Conservation (phyloP, 2,888 invertebrate species). For the Caprella mutica region DNA sequence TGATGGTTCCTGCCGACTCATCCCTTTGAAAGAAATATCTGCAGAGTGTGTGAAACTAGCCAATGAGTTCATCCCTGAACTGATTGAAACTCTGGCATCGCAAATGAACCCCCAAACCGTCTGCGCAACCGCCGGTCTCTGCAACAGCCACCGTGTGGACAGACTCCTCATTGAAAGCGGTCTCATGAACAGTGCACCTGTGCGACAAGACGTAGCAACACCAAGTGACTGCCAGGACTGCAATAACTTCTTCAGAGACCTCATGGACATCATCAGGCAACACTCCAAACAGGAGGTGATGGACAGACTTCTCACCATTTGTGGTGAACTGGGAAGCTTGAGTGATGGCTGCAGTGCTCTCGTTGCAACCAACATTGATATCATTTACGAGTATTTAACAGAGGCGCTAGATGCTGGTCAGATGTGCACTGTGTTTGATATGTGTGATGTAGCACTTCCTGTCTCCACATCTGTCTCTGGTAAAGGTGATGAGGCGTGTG, state of each 20-base stretch:
- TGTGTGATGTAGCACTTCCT: neutral
- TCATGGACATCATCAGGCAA: constrained; percentile 45
- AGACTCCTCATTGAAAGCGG: constrained; percentile 45
- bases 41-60: constrained; percentile 66
- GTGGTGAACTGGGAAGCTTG: constrained; percentile 58
- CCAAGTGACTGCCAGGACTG: constrained; percentile 37
- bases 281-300: constrained; percentile 48
- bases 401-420: constrained; percentile 18
- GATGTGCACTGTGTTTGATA: constrained; percentile 28
- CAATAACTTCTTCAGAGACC: constrained; percentile 35
- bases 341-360: constrained; percentile 69
- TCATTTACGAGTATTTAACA: constrained; percentile 47
- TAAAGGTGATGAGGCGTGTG: constrained; percentile 50
- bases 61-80: constrained; percentile 73
- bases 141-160: constrained; percentile 64
- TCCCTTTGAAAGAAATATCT: constrained; percentile 59
- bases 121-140: constrained; percentile 45
- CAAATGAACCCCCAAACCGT: constrained; percentile 70
- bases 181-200: neutral
- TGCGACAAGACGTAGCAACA: neutral
- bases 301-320: constrained; percentile 35
- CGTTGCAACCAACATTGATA: constrained; percentile 59
- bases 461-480: constrained; percentile 12
- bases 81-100: constrained; percentile 74
- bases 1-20: constrained; percentile 72